Evolutionary conservation across 2,113 vertebrate species (phyloP).

Genomic region (Myocastor coypus): DNA sequence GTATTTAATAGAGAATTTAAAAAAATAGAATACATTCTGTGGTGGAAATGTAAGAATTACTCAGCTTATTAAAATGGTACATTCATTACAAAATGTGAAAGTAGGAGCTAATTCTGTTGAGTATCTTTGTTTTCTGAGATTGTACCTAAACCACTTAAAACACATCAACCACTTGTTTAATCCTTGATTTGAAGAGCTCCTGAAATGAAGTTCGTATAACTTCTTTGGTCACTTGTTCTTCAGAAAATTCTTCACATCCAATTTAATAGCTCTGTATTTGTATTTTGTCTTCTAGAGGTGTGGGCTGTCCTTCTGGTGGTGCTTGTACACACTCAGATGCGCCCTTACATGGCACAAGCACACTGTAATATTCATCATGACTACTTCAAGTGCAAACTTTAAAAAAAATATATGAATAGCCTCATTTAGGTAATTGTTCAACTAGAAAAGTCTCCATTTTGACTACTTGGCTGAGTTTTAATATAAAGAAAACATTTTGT

Average conservation of each 20-base stretch:
- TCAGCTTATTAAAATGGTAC: background rate
- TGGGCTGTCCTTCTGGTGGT: background rate
- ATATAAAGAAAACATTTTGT: slow-evolving; percentile 29
- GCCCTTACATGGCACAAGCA: background rate
- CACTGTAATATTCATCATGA: background rate
- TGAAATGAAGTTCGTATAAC: background rate
- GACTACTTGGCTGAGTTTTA: background rate
- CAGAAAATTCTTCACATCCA: background rate
- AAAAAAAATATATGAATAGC: background rate
- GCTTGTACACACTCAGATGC: background rate
- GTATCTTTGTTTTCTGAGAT: background rate
- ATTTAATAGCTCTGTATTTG: background rate
- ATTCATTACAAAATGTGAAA: background rate
- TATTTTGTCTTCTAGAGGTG: background rate
- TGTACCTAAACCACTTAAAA: background rate
- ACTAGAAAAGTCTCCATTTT: slow-evolving; percentile 13
- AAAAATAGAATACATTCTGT: background rate
- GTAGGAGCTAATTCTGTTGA: slow-evolving; percentile 14
- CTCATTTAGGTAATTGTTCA: background rate
- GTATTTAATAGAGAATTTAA: background rate
- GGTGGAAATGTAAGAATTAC: background rate
- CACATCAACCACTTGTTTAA: background rate
- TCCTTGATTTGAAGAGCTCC: background rate
- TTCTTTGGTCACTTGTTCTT: background rate
- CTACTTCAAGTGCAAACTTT: background rate